Evolutionary conservation across 2,797 vertebrate genomes (phyloP), one percentile per base, ranked within the genome.

Genomic region (Liasis olivaceus): DNA sequence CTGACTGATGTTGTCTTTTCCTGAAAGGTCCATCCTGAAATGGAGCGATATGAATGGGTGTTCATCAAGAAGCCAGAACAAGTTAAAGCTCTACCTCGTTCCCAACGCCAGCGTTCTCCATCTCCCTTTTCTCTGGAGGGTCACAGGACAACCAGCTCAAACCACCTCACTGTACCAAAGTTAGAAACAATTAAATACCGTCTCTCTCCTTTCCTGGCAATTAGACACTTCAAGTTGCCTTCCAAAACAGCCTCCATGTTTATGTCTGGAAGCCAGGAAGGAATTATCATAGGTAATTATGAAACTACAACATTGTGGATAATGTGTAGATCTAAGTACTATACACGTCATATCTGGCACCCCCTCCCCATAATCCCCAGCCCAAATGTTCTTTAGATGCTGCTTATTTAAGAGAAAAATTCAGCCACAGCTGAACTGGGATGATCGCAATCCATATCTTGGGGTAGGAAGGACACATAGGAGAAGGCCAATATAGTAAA

Each of bases 1-100:
- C 14, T 84, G 31, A 95, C 42, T 89, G 12, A 0, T 0, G 0
- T 22, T 24, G 63, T 91, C 90, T 85, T 66, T 17, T 54, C 92
- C 81, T 95, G 96, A 94, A 96, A 99, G 98, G 97, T 99, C 15
- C 97, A 96, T 15, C 98, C 98, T 0, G 98, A 95, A 93, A 98
- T 98, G 95, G 98, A 99, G 95, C 96, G 97, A 72, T 98, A 98
- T 4, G 98, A 99, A 96, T 97, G 98, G 97, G 97, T 98, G 9
- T 94, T 98, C 95, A 97, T 98, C 95, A 98, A 98, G 96, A 98
- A 98, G 26, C 97, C 97, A 0, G 97, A 98, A 88, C 95, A 95
- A 93, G 97, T 98, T 94, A 98, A 98, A 94, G 94, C 95, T 0
- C 93, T 96, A 89, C 95, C 96, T 5, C 95, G 96, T 94, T 93